These are phyloP conservation scores for Triops cancriformis DNA, from an alignment of 1,140 invertebrate genomes.

Conservation along the genomic window DNA sequence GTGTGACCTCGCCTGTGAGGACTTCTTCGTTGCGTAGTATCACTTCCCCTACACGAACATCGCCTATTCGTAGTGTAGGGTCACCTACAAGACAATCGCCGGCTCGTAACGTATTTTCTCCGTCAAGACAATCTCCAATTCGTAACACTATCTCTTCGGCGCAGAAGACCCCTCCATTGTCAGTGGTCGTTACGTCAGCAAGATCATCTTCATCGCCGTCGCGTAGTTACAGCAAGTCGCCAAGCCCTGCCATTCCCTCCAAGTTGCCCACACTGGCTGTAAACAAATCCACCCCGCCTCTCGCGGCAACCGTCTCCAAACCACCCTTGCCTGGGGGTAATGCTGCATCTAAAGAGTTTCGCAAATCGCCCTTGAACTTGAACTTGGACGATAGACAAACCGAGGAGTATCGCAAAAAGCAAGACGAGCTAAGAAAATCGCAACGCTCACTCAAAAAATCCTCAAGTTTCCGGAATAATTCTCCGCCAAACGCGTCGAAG, in stretches of 20 bases:
- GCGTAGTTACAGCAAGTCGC: conserved; percentile 15
- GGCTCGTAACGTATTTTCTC: background rate
- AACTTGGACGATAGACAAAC: conserved; percentile 31
- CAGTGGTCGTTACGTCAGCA: background rate
- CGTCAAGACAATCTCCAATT: background rate
- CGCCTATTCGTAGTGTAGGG: too few relatives aligned
- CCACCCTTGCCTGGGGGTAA: conserved; percentile 17
- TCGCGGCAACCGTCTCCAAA: conserved; percentile 15
- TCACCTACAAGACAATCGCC: background rate
- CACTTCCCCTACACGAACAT: too few relatives aligned
- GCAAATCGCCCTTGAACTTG: conserved; percentile 65
- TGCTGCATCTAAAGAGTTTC: conserved; percentile 59
- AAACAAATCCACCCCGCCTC: background rate
- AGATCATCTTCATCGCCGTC: background rate
- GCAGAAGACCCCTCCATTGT: background rate
- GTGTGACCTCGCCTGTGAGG: too few relatives aligned
- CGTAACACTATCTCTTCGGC: background rate
- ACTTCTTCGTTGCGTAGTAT: too few relatives aligned
- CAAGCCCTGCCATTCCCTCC: conserved; percentile 12
- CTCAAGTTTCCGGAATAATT: background rate
- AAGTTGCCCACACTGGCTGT: background rate
- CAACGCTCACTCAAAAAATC: conserved; percentile 15
- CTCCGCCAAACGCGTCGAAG: conserved; percentile 32
- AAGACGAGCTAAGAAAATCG: conserved; percentile 25
- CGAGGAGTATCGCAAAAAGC: conserved; percentile 25